Evolutionary conservation across 2,888 invertebrate genomes (phyloP).

Genomic region (Rapana venosa): DNA sequence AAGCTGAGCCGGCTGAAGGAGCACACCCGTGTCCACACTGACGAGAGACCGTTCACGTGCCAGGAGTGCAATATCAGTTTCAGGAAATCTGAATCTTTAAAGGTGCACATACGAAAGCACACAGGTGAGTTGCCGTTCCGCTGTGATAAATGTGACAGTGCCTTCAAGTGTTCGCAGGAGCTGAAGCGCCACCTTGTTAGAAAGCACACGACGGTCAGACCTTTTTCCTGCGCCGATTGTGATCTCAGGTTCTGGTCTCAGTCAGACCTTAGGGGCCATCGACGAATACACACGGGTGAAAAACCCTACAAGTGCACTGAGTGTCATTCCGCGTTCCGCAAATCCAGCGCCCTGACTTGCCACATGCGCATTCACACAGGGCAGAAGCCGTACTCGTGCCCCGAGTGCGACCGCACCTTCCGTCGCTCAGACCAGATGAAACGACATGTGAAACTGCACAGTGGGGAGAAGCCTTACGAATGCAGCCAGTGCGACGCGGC

Average conservation of each 20-base stretch:
- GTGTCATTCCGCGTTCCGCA: not conserved
- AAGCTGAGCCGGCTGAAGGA: not conserved
- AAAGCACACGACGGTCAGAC: not conserved
- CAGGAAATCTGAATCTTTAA: not conserved
- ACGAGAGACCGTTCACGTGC: not conserved
- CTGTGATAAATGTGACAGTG: not conserved
- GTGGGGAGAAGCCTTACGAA: not conserved
- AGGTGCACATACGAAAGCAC: not conserved
- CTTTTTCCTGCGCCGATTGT: not conserved
- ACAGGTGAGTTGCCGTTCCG: not conserved
- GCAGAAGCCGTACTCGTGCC: not conserved
- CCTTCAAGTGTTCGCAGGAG: not conserved
- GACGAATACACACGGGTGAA: not conserved
- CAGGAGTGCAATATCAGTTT: not conserved
- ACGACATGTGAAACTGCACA: not conserved
- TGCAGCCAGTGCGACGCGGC: not conserved
- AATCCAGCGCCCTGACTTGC: not conserved
- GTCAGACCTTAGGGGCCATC: not conserved
- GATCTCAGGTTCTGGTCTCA: not conserved
- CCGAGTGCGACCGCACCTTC: not conserved
- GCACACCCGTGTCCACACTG: not conserved
- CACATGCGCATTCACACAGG: conserved; percentile 21
- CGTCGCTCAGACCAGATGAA: not conserved
- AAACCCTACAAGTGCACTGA: not conserved
- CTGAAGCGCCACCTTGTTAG: not conserved